Percentiles rank a stretch among this genome's conserved stretches.
phyloP scores from a whole-genome alignment of 2,797 vertebrate genomes.

The Melanotaenia boesemani region DNA sequence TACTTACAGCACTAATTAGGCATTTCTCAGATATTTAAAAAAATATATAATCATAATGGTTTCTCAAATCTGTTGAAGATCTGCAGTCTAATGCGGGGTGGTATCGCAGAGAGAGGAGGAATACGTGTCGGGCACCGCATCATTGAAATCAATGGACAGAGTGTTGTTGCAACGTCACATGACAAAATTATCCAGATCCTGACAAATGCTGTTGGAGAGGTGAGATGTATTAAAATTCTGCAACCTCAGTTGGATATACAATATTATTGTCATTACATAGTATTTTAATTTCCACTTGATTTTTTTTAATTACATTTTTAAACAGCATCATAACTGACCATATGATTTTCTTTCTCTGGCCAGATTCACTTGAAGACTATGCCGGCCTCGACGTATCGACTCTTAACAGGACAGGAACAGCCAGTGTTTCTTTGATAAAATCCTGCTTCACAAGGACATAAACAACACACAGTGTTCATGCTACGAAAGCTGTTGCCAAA shows the following conservation, averaged over 20 bases:
- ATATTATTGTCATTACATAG: background rate
- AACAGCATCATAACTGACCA: background rate
- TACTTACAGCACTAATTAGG: too few species aligned
- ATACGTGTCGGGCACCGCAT: conserved; percentile 96
- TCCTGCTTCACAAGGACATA: conserved; percentile 27
- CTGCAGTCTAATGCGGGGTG: conserved; percentile 95
- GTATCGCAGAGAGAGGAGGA: conserved; percentile 94
- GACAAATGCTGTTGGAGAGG: conserved; percentile 90
- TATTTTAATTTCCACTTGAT: background rate
- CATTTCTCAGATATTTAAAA: too few species aligned
- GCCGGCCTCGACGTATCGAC: conserved; percentile 95
- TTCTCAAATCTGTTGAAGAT: conserved; percentile 81
- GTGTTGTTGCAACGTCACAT: conserved; percentile 92
- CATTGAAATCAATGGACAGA: conserved; percentile 98
- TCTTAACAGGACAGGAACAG: conserved; percentile 95
- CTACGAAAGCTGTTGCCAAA: conserved; percentile 63
- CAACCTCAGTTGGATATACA: background rate
- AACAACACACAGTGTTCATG: conserved; percentile 43
- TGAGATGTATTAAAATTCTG: conserved; percentile 55
- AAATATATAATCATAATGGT: background rate
- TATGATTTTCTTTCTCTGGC: background rate
- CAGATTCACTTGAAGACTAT: conserved; percentile 98
- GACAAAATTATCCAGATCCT: conserved; percentile 95
- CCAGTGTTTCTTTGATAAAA: conserved; percentile 89
- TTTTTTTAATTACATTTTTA: background rate